Evolutionary conservation across 92 coral and sea anemone species (phyloP), one percentile per base, ranked within the genome.

Genomic region (Epizoanthus ramosus): DNA sequence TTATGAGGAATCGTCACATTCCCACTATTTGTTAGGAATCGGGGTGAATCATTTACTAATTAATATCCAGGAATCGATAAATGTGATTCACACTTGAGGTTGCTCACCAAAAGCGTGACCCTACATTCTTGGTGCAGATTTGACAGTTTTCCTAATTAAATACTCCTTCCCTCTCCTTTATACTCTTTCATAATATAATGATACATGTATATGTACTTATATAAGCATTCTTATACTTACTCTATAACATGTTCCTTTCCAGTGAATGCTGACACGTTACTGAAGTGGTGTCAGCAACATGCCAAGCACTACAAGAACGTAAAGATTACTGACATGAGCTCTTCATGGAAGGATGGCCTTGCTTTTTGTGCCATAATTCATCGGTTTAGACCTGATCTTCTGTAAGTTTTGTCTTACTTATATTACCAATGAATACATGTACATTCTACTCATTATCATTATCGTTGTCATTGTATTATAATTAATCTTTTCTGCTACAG

Each of bases 331-430:
- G 93, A 96, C 80, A 96, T 96, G 99, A 94, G 98, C 45, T 24
- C 87, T 1, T 96, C 99, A 2, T 96, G 99, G 99, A 90, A 87
- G 66, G 92, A 80, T 73, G 99, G 99, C n/a, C 90, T 96, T 25
- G 99, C 91, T 37, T 96, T 96, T 71, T 96, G 99, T 85, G 99
- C 99, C 24, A 87, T 96, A 57, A 96, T 96, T 39, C 99, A 96
- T 81, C 92, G 88, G 14, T 96, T 91, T 77, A 86, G 99, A 22
- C 99, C 99, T 58, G 99, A 96, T 68, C 83, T 96, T 6, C 86
- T 96, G 99, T 96, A 85, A 92, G 99, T 23, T 57, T 35, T 33
- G 3, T 47, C 5, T 13, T 3, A 61, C 6, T 12, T 23, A 41
- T 33, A 6, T 7, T 39, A 63, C 22, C n/a, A 50, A 8, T 5